Conservation (phyloP, 2,888 invertebrate species). For the Polydrusus tereticollis region DNA sequence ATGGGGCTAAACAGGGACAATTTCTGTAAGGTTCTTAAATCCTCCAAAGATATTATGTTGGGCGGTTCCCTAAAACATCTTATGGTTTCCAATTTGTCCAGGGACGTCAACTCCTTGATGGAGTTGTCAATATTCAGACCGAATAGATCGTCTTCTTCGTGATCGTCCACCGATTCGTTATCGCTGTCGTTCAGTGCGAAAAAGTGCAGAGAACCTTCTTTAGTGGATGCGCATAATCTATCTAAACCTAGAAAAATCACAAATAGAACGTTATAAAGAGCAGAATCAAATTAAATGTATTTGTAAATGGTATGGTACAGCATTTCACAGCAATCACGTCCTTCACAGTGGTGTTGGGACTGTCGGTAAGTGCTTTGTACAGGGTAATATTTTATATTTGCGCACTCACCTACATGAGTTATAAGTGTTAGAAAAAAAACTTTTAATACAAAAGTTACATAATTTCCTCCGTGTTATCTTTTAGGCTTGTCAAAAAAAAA, state of each 20-base stretch:
- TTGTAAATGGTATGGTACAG: too few relatives aligned
- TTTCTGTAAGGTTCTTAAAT: conserved; percentile 75
- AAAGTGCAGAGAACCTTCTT: conserved; percentile 85
- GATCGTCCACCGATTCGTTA: conserved; percentile 79
- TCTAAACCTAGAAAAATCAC: conserved; percentile 76
- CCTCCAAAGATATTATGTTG: conserved; percentile 57
- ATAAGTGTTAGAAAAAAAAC: too few relatives aligned
- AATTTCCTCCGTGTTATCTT: too few relatives aligned
- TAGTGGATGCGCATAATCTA: conserved; percentile 86
- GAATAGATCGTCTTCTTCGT: conserved; percentile 76
- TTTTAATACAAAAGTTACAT: too few relatives aligned
- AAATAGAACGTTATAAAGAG: neutral
- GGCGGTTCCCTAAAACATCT: conserved; percentile 63
- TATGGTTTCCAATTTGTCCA: conserved; percentile 57
- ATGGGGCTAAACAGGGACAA: conserved; percentile 83
- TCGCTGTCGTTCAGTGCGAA: conserved; percentile 82
- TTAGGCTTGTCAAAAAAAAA: too few relatives aligned
- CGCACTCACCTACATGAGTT: too few relatives aligned
- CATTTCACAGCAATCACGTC: too few relatives aligned
- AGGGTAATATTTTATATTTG: too few relatives aligned
- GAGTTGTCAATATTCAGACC: conserved; percentile 51
- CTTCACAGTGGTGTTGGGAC: too few relatives aligned
- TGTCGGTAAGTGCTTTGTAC: too few relatives aligned
- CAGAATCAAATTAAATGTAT: neutral
- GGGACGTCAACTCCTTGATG: conserved; percentile 53